Evolutionary conservation across 2,797 vertebrate genomes (phyloP).

Genomic region (Chelon labrosus): DNA sequence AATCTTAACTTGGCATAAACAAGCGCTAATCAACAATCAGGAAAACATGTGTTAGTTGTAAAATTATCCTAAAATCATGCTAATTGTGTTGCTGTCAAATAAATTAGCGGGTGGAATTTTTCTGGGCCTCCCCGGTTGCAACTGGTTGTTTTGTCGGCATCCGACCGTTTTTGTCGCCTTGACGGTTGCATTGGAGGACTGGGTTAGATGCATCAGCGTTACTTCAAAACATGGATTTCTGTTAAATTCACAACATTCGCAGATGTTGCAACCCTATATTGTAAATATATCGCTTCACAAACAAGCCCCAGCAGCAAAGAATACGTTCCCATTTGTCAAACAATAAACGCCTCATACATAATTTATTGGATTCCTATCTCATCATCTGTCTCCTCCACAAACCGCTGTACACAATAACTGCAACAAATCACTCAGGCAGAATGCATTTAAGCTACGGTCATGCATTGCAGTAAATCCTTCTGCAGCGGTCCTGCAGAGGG

Average conservation of each 20-base stretch:
- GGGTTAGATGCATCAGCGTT: conserved; percentile 5
- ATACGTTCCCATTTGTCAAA: conserved; percentile 44
- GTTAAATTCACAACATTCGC: conserved; percentile 34
- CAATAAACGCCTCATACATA: conserved; percentile 45
- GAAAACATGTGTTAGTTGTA: conserved; percentile 19
- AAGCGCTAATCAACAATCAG: conserved; percentile 48
- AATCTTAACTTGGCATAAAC: conserved; percentile 42
- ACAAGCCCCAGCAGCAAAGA: conserved; percentile 28
- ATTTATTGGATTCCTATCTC: conserved; percentile 56
- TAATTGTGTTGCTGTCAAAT: conserved; percentile 44
- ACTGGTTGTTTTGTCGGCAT: conserved; percentile 24
- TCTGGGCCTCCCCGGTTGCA: neutral
- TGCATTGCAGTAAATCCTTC: conserved; percentile 44
- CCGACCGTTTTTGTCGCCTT: conserved; percentile 22
- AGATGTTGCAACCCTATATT: conserved; percentile 11
- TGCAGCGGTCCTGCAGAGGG: conserved; percentile 44
- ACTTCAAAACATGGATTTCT: conserved; percentile 18
- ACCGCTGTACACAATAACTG: conserved; percentile 49
- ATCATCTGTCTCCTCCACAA: conserved; percentile 41
- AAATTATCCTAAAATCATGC: conserved; percentile 24
- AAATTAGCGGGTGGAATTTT: conserved; percentile 16
- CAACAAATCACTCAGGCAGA: conserved; percentile 52
- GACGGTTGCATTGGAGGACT: conserved; percentile 28
- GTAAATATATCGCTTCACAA: conserved; percentile 25
- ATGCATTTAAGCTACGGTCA: conserved; percentile 39